Conservation (phyloP, 2,888 invertebrate genomes). For the Cheilosia soror region DNA sequence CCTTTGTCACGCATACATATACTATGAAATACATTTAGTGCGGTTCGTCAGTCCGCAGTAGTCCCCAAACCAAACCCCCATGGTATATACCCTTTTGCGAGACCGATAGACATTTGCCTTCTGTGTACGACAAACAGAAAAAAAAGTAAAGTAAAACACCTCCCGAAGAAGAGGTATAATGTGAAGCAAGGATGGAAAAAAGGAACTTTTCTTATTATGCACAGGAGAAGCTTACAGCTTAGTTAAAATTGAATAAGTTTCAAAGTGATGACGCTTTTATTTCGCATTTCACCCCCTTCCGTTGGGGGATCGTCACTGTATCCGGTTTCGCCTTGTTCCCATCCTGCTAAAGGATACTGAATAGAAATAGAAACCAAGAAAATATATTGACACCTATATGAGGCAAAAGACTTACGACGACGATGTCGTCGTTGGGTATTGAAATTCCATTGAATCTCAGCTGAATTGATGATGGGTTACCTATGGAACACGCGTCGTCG, state of each 20-base stretch:
- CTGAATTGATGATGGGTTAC: slow-evolving; percentile 39
- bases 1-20: slow-evolving; percentile 48
- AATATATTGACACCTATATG: slow-evolving; percentile 61
- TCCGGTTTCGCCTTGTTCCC: slow-evolving; percentile 32
- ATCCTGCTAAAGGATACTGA: slow-evolving; percentile 38
- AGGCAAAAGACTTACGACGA: slow-evolving; percentile 39
- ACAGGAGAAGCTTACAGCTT: slow-evolving; percentile 75
- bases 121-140: slow-evolving; percentile 20
- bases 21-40: slow-evolving; percentile 42
- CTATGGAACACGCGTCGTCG: neutral
- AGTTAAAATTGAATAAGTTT: slow-evolving; percentile 77
- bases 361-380: slow-evolving; percentile 58
- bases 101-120: slow-evolving; percentile 45
- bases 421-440: slow-evolving; percentile 29
- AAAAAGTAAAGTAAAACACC: slow-evolving; percentile 31
- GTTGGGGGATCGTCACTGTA: slow-evolving; percentile 19
- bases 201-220: slow-evolving; percentile 75
- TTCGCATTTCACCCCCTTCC: slow-evolving; percentile 54
- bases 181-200: slow-evolving; percentile 55
- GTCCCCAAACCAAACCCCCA: neutral
- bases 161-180: slow-evolving; percentile 43
- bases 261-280: slow-evolving; percentile 75
- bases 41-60: slow-evolving; percentile 58
- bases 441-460: slow-evolving; percentile 57
- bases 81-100: slow-evolving; percentile 18